Base-by-base conservation (phyloP, 2,797 vertebrate species). In the Takifugu ocellatus region DNA sequence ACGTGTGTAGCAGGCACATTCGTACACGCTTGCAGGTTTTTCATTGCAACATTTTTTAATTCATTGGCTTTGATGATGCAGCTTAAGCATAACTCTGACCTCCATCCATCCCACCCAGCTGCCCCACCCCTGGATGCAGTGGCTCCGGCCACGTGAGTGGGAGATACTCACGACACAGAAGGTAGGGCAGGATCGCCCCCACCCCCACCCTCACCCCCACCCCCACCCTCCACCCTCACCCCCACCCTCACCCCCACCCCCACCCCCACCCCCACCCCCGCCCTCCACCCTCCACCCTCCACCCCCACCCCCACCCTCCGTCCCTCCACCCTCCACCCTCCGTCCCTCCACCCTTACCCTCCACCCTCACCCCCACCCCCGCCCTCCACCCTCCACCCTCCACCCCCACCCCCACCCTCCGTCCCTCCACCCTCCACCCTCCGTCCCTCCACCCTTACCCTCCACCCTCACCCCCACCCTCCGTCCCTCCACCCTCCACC, bases 141-240 rank as follows among this genome's bases (percentile, higher is more conserved):
- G 96, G 95, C 90, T 94, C 93, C 46, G 96, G 96, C 84, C 96
- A 99, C 71, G 92, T 93, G 84, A 95, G 95, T 90, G 95, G 94
- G 81, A 97, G 96, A 91, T 97, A 99, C 75, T 94, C 96, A 72
- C 92, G 96, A 71, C 96, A 98, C 88, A 93, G 95, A 89, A 99
- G 96, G 96, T 98, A 92, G 92, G 93, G 73, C 82, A 83, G 85
- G 85, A 78, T 66, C 62, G 49, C 67, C 74, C 77, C 66, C 62
- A 51, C 67, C 74, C 74, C 48, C 53, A 51, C 53, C 55, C 56
- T 54, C n/a, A n/a, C n/a, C n/a, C n/a, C 17, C 17, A 17, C 17
- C 17, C 8, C 42, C 45, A 15, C 44, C 15, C 56, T 31, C 48
- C 53, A 51, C 53, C 55, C 56, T 54, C n/a, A n/a, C n/a, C n/a